phyloP scores from a whole-genome alignment of 2,797 vertebrate genomes.

The Pangasius sanitwongsei region DNA sequence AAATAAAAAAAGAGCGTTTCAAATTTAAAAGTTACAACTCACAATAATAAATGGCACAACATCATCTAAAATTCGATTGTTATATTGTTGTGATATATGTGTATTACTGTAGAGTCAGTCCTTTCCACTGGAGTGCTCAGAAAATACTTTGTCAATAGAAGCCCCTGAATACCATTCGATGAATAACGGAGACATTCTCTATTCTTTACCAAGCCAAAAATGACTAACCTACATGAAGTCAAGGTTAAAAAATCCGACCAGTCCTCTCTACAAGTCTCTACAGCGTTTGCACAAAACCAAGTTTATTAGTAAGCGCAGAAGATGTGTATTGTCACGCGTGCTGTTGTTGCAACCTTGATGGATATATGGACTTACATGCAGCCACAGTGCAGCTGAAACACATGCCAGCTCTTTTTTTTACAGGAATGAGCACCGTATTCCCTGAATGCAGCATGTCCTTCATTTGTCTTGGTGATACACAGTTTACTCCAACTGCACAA shows the following conservation, averaged over 20 bases:
- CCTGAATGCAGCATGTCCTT: slow-evolving; percentile 36
- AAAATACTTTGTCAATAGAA: slow-evolving; percentile 6
- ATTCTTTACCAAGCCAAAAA: slow-evolving; percentile 17
- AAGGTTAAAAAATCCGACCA: slow-evolving; percentile 15
- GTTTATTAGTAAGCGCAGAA: slow-evolving; percentile 27
- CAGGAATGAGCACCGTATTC: slow-evolving; percentile 28
- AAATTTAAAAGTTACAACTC: neutral
- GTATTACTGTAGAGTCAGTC: neutral
- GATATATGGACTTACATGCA: slow-evolving; percentile 8
- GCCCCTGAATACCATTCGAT: slow-evolving; percentile 4
- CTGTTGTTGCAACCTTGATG: slow-evolving; percentile 33
- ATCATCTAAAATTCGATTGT: neutral
- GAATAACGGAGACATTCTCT: slow-evolving; percentile 5
- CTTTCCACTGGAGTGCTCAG: neutral
- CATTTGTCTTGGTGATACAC: slow-evolving; percentile 69
- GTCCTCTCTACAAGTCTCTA: neutral
- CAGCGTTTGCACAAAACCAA: slow-evolving; percentile 7
- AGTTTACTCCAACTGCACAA: slow-evolving; percentile 65
- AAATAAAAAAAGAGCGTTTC: neutral
- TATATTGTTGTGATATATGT: neutral
- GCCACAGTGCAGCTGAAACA: slow-evolving; percentile 4
- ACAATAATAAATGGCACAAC: neutral
- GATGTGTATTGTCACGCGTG: slow-evolving; percentile 5
- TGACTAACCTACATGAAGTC: neutral
- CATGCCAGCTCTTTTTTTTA: slow-evolving; percentile 13